Evolutionary conservation across 2,888 invertebrate genomes (phyloP), one percentile per base, ranked within the genome.

Genomic region (Glomeris marginata): DNA sequence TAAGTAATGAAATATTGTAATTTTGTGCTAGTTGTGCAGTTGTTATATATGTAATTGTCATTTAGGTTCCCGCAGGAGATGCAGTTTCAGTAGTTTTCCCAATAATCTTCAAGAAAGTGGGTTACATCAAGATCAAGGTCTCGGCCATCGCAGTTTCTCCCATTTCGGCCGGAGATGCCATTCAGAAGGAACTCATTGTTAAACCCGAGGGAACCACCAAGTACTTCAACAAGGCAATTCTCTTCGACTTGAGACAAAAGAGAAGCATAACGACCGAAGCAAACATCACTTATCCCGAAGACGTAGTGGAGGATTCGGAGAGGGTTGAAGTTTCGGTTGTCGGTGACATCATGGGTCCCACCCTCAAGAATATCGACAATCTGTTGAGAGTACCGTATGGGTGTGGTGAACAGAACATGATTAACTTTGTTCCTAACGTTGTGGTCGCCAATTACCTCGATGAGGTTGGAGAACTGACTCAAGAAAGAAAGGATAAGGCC

Each of bases 391-490:
- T 68, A 66, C 69, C 69, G 3, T 65, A 63, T 47, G 69, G 69
- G 33, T 69, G 69, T 60, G 69, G 69, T 13, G 69, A 69, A 57
- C 69, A 69, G 58, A 69, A 67, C 49, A 67, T 69, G 67, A 51
- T 69, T 13, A 66, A 64, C 45, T 63, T 69, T 55, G 68, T 67
- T 10, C 69, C 69, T 2, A 66, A 66, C 55, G 64, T 69, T 15
- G 66, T 63, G 36, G 63, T 68, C 2, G 57, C 63, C 8, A 58
- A 66, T 33, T 69, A 69, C 51, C 58, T 69, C 40, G 58, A 58
- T n/a, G 58, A 61, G 16, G 64, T 64, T 2, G 57, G 61, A 22
- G 64, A 65, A 53, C 56, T 66, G 33, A 62, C 61, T 0, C 54
- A 57, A 3, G 62, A 61, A 11, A 59, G 67, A 22, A 58, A 63